A percentile compares a stretch with the other conserved stretches of the same genome.
phyloP scores from a whole-genome alignment of 2,797 vertebrate species.

The Novumbra hubbsi region DNA sequence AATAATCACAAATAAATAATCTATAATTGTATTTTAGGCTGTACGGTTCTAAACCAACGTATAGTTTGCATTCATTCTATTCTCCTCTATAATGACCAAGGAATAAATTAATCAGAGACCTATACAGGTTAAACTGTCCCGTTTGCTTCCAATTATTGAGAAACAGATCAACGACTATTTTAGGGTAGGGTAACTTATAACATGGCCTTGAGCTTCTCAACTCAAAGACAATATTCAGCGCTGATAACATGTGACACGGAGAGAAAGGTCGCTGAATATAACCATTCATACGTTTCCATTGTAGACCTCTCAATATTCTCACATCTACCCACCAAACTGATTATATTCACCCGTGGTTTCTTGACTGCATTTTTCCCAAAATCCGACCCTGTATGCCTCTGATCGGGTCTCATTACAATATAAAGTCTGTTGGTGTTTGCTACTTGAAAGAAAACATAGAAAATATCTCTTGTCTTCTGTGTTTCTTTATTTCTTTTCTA shows the following conservation, averaged over 20 bases:
- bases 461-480: no score
- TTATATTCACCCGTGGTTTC: background rate
- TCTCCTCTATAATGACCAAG: no score
- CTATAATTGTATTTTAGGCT: no score
- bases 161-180: background rate
- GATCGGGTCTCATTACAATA: background rate
- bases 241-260: background rate
- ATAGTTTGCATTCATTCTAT: no score
- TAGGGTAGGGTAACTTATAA: background rate
- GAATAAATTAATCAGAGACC: no score
- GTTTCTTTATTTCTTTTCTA: background rate
- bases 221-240: constrained; percentile 5
- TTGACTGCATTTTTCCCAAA: background rate
- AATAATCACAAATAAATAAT: no score
- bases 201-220: background rate
- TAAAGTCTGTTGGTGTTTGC: background rate
- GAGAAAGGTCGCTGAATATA: background rate
- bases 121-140: no score
- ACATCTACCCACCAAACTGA: background rate
- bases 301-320: background rate
- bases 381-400: background rate
- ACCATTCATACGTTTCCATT: background rate
- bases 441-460: no score
- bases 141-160: no score
- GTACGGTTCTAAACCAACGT: no score